Evolutionary conservation across 2,888 invertebrate genomes (phyloP).

Genomic region (Ariolimax columbianus): DNA sequence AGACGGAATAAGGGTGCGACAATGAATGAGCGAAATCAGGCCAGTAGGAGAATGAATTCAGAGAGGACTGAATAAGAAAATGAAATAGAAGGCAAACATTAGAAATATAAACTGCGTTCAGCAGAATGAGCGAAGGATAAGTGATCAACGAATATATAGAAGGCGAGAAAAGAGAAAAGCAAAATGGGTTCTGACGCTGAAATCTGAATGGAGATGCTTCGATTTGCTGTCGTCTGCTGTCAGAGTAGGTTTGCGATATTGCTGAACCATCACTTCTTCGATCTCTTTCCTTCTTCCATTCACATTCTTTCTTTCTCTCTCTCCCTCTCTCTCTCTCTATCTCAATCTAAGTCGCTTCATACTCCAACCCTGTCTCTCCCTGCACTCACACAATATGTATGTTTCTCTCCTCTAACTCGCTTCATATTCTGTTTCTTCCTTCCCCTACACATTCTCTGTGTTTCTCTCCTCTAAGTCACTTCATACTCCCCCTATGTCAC

Average conservation of each 20-base stretch:
- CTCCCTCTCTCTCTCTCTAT: background rate
- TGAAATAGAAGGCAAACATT: no score
- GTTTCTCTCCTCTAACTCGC: no score
- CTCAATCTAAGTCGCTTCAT: no score
- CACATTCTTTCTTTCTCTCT: background rate
- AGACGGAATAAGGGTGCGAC: no score
- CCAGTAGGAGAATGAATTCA: no score
- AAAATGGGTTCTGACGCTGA: constrained; percentile 3
- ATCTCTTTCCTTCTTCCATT: background rate
- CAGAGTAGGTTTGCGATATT: constrained; percentile 9
- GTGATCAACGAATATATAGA: background rate
- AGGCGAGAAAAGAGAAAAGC: no score
- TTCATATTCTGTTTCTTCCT: no score
- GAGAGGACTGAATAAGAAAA: no score
- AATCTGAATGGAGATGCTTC: background rate
- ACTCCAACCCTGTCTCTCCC: background rate
- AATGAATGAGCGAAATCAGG: no score
- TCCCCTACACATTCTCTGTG: no score
- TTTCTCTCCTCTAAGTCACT: no score
- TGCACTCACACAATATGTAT: background rate
- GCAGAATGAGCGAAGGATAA: background rate
- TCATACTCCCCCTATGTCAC: no score
- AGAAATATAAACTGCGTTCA: background rate
- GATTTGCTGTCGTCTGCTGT: constrained; percentile 32
- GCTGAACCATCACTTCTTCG: background rate